Conservation (phyloP, 2,888 invertebrate species). For the Magallana nippona region DNA sequence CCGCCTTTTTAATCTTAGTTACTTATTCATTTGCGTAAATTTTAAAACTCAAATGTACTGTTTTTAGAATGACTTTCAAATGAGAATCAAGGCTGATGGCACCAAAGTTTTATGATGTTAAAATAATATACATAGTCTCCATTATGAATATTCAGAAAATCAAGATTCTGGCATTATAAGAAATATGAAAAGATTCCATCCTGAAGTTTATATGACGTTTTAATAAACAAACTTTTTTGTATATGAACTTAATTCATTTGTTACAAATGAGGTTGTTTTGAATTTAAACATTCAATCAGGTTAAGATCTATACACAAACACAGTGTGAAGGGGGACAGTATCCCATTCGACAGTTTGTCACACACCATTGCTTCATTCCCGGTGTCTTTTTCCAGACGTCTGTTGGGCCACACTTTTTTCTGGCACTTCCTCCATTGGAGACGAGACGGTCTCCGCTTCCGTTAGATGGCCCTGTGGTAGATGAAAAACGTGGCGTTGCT, state of each 20-base stretch:
- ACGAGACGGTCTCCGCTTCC: constrained; percentile 13
- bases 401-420: constrained; percentile 3
- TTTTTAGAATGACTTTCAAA: not conserved
- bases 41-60: not conserved
- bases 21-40: too few species aligned
- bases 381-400: not conserved
- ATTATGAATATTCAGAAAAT: not conserved
- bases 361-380: constrained; percentile 36
- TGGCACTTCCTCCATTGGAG: not conserved
- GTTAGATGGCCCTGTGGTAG: not conserved
- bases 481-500: not conserved
- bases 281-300: too few species aligned
- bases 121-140: not conserved
- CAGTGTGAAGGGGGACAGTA: constrained; percentile 39
- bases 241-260: too few species aligned
- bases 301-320: not conserved
- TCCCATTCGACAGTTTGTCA: constrained; percentile 18
- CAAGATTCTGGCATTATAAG: not conserved
- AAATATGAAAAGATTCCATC: constrained; percentile 15
- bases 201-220: not conserved
- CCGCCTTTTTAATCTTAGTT: too few species aligned
- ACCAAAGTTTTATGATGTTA: constrained; percentile 2
- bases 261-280: too few species aligned
- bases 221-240: too few species aligned
- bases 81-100: not conserved